phyloP scores from a whole-genome alignment of 2,888 invertebrate species.

The Rhabditoides inermis region DNA sequence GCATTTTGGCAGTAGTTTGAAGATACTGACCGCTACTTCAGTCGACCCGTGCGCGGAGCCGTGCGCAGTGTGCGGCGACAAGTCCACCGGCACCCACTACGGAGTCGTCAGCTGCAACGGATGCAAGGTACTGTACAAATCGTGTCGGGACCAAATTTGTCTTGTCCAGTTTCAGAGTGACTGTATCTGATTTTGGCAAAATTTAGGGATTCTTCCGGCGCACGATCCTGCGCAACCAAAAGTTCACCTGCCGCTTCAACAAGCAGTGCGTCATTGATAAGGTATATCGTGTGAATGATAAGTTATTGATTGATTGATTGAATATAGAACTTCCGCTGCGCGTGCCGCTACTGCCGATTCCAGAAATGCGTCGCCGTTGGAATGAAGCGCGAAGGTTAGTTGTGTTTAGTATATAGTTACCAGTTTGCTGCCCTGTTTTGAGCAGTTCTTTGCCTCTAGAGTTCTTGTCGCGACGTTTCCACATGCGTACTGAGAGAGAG shows the following conservation, averaged over 20 bases:
- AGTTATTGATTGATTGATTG: too few relatives aligned
- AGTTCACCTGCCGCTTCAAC: slow-evolving; percentile 51
- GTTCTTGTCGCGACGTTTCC: too few relatives aligned
- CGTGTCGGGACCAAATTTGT: background rate
- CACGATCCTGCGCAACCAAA: slow-evolving; percentile 51
- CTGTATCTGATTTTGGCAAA: background rate
- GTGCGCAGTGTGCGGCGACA: slow-evolving; percentile 49
- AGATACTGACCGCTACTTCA: too few relatives aligned
- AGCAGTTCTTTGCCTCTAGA: too few relatives aligned
- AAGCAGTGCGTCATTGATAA: slow-evolving; percentile 52
- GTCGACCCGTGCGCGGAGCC: slow-evolving; percentile 48
- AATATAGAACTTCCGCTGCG: slow-evolving; percentile 51
- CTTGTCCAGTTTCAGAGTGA: background rate
- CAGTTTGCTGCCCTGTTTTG: too few relatives aligned
- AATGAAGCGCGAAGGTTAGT: slow-evolving; percentile 50
- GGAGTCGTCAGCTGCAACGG: slow-evolving; percentile 46
- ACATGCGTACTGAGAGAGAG: too few relatives aligned
- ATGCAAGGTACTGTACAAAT: slow-evolving; percentile 36
- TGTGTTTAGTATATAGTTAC: too few relatives aligned
- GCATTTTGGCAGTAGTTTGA: too few relatives aligned
- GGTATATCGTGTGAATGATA: too few relatives aligned
- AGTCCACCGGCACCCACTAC: slow-evolving; percentile 37
- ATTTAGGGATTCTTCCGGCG: slow-evolving; percentile 51
- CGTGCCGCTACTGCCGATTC: slow-evolving; percentile 48
- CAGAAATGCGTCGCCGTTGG: slow-evolving; percentile 50